Base-by-base conservation (phyloP, 2,113 vertebrate species). In the Chaenogobius annularis region DNA sequence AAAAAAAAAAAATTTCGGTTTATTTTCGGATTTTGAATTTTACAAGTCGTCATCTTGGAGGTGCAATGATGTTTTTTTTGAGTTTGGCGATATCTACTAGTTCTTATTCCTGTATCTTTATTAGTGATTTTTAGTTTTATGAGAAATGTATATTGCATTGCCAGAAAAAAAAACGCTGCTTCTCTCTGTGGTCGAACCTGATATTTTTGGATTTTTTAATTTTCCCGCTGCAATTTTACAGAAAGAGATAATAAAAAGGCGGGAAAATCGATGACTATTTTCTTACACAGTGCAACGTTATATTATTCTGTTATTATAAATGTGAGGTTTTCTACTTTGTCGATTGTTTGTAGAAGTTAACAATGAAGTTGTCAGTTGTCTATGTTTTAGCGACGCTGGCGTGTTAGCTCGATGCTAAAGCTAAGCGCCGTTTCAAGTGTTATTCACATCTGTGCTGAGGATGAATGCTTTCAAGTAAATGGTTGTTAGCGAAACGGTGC, bases 91-190 rank as follows among this genome's bases (percentile, higher is more conserved):
- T 86, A 66, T 40, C 31, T 37, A 62, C 26, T 63, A 63, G 79
- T 82, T 89, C 70, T 90, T 86, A 82, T 81, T 82, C 82, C 73
- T 86, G 86, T 86, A 84, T 83, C 81, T 78, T 61, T 65, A 78
- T 83, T 78, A 83, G 84, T 78, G 23, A 35, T 85, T 83, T 86
- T 86, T 82, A 89, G 85, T 87, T 89, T 89, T 87, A 91, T 87
- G 54, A 77, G 47, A 81, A 87, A 83, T 79, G 81, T 80, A 68
- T 87, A 80, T 85, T 80, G 86, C 68, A 74, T 86, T 84, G 81
- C 78, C 82, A 80, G 75, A 88, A 85, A 15, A 37, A 17, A 62
- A 56, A 62, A 19, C 12, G 87, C 79, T 86, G 66, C 83, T 82
- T 78, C 86, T 89, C 85, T 88, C 85, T 91, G 85, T 88, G 83